Evolutionary conservation across 2,797 vertebrate genomes (phyloP).

Genomic region (Pagetopsis macropterus): DNA sequence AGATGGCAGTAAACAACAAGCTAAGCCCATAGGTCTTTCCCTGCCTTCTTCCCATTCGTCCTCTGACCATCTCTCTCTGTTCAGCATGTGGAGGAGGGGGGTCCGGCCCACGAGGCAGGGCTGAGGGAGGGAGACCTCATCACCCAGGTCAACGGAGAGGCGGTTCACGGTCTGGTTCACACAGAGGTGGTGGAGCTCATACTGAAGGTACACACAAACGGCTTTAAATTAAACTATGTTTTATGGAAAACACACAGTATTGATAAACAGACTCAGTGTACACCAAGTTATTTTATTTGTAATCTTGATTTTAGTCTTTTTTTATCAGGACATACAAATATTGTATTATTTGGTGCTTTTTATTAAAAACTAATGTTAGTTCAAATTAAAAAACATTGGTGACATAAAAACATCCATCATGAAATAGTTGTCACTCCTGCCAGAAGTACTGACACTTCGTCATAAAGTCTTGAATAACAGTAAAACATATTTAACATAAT

Average conservation of each 20-base stretch:
- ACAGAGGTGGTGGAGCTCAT: conserved; percentile 97
- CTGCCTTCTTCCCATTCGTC: too few species aligned
- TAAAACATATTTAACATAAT: too few species aligned
- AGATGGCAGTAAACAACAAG: conserved; percentile 48
- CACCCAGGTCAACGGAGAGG: conserved; percentile 96
- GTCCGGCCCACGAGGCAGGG: conserved; percentile 92
- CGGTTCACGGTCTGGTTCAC: conserved; percentile 95
- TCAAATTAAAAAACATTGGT: too few species aligned
- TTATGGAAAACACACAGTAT: not conserved
- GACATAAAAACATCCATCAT: too few species aligned
- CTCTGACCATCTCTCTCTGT: not conserved
- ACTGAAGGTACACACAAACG: conserved; percentile 87
- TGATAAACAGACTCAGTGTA: not conserved
- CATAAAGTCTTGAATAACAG: too few species aligned
- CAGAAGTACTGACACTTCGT: too few species aligned
- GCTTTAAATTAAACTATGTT: not conserved
- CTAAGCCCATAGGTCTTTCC: not conserved
- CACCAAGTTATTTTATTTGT: too few species aligned
- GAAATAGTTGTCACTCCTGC: too few species aligned
- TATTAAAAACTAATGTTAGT: too few species aligned
- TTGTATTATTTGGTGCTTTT: too few species aligned
- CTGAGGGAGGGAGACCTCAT: conserved; percentile 95
- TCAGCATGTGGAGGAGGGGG: conserved; percentile 93
- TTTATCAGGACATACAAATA: too few species aligned
- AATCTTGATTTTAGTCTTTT: too few species aligned